phyloP scores from a whole-genome alignment of 2,797 vertebrate species.

The Podarcis siculus region DNA sequence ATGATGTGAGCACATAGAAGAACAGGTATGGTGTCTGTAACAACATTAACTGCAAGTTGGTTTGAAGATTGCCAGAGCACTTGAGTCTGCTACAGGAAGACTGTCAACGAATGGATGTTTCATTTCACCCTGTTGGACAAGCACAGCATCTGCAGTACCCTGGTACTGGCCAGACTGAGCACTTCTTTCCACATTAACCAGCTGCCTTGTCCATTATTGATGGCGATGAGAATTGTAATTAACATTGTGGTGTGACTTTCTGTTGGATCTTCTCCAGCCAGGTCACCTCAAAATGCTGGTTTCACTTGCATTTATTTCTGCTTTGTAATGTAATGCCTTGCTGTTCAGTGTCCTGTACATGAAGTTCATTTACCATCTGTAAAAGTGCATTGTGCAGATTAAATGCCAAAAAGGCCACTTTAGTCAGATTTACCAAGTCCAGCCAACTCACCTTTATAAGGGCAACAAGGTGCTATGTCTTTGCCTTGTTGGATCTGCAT shows the following conservation, averaged over 20 bases:
- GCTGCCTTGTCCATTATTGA: background rate
- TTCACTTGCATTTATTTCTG: background rate
- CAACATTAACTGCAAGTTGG: background rate
- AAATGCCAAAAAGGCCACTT: background rate
- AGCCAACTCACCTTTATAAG: background rate
- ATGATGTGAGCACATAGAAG: background rate
- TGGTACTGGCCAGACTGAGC: background rate
- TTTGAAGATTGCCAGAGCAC: background rate
- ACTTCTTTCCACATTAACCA: background rate
- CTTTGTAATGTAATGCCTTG: background rate
- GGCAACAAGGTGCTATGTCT: background rate
- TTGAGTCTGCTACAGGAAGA: background rate
- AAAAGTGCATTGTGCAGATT: background rate
- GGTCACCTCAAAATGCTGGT: background rate
- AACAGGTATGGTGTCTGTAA: background rate
- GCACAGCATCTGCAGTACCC: background rate
- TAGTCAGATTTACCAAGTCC: background rate
- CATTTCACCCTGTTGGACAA: background rate
- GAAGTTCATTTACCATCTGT: background rate
- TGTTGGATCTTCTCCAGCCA: background rate
- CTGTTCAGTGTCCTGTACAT: background rate
- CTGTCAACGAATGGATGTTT: background rate
- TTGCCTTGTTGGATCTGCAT: background rate
- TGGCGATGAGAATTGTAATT: background rate
- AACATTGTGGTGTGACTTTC: background rate